These are phyloP conservation scores for Brenthis hecate DNA, from an alignment of 2,888 invertebrate genomes.

Conservation along the genomic window DNA sequence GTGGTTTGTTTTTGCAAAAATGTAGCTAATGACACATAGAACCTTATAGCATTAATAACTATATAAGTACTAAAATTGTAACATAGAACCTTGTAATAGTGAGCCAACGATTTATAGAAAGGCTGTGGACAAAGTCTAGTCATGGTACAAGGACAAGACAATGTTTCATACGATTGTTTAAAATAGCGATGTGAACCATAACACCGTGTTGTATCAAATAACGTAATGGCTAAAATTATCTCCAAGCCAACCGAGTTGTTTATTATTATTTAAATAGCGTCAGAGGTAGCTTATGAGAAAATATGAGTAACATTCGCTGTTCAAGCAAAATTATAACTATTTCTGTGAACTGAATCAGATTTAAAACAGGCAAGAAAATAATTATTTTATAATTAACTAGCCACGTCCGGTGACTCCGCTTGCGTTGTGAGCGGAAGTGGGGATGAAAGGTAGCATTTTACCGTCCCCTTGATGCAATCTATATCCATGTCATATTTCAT, in stretches of 20 bases:
- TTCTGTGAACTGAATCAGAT: neutral
- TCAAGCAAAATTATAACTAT: neutral
- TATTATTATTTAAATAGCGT: conserved; percentile 35
- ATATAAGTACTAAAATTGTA: no score
- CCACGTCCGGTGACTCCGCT: no score
- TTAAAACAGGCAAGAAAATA: no score
- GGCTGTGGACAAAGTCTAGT: neutral
- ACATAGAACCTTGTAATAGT: no score
- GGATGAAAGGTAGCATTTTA: no score
- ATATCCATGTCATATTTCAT: no score
- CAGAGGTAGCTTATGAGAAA: conserved; percentile 5
- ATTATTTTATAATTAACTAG: no score
- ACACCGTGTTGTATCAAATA: conserved; percentile 25
- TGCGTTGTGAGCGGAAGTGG: no score
- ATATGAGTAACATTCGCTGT: neutral
- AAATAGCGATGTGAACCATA: neutral
- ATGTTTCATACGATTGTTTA: neutral
- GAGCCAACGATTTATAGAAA: neutral
- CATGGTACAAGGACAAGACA: neutral
- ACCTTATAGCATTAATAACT: no score
- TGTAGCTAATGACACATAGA: no score
- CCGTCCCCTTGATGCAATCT: no score
- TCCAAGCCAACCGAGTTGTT: conserved; percentile 34
- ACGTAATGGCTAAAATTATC: conserved; percentile 41
- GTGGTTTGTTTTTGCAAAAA: no score